Percentiles rank a stretch among this genome's conserved stretches.
Conservation (phyloP, 2,113 vertebrate species). For the Pygathrix nemaeus region DNA sequence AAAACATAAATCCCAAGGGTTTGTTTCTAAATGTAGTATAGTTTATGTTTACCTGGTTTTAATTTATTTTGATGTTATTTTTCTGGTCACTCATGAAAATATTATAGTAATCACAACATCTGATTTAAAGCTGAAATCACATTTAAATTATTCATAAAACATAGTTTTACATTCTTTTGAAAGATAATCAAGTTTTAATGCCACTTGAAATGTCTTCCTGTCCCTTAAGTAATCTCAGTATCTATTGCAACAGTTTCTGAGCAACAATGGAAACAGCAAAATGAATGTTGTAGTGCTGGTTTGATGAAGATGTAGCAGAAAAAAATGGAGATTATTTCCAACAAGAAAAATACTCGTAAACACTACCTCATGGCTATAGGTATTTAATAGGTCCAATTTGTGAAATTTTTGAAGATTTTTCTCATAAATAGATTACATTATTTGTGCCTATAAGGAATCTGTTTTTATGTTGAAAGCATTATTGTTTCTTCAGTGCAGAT, state of each 20-base stretch:
- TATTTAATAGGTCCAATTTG: background rate
- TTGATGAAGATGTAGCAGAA: background rate
- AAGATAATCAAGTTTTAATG: slow-evolving; percentile 56
- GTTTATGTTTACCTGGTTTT: slow-evolving; percentile 12
- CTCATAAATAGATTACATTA: background rate
- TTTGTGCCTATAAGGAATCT: background rate
- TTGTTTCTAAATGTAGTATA: background rate
- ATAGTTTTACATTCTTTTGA: slow-evolving; percentile 40
- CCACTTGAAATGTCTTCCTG: background rate
- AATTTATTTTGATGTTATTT: slow-evolving; percentile 50
- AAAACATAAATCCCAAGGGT: background rate
- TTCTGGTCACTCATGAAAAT: slow-evolving; percentile 52
- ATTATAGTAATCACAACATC: background rate
- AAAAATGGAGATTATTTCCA: background rate
- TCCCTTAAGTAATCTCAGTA: background rate
- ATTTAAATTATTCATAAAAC: slow-evolving; percentile 39
- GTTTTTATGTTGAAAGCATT: background rate
- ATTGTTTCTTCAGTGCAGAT: background rate
- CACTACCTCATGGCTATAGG: background rate
- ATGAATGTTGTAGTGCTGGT: background rate
- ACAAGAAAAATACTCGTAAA: background rate
- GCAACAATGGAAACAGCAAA: background rate
- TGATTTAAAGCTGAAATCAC: slow-evolving; percentile 55
- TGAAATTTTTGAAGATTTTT: background rate
- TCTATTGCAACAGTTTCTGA: background rate